phyloP scores from a whole-genome alignment of 1,140 invertebrate species.

The Pachypsylla venusta region DNA sequence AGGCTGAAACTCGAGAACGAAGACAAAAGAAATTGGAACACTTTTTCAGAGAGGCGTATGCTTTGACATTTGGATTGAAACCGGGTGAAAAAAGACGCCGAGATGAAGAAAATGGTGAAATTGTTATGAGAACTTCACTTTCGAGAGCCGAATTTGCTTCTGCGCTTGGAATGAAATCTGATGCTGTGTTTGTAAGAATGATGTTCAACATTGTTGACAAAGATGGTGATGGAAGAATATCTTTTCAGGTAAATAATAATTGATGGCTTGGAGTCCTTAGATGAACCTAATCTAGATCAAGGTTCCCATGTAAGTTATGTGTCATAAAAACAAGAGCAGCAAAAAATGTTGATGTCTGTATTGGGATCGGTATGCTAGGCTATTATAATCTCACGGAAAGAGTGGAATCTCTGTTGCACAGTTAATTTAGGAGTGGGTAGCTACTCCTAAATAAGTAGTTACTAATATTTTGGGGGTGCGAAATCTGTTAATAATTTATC shows the following conservation, averaged over 20 bases:
- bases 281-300: background rate
- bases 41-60: slow-evolving; percentile 97
- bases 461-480: no score
- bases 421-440: no score
- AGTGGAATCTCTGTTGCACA: no score
- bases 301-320: no score
- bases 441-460: no score
- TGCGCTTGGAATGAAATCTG: slow-evolving; percentile 88
- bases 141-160: slow-evolving; percentile 94
- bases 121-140: slow-evolving; percentile 84
- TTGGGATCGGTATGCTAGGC: no score
- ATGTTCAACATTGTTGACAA: slow-evolving; percentile 99
- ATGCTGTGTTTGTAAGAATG: slow-evolving; percentile 94
- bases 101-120: slow-evolving; percentile 20
- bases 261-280: background rate
- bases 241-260: slow-evolving; percentile 55
- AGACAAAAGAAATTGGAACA: slow-evolving; percentile 87
- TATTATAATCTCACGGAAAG: no score
- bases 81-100: slow-evolving; percentile 38
- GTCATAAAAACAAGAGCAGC: no score
- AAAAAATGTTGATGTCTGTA: no score
- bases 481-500: no score
- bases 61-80: slow-evolving; percentile 75
- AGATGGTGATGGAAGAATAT: slow-evolving; percentile 87
- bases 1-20: slow-evolving; percentile 90